Evolutionary conservation across 2,888 invertebrate genomes (phyloP).

Genomic region (Drosophila lutescens): DNA sequence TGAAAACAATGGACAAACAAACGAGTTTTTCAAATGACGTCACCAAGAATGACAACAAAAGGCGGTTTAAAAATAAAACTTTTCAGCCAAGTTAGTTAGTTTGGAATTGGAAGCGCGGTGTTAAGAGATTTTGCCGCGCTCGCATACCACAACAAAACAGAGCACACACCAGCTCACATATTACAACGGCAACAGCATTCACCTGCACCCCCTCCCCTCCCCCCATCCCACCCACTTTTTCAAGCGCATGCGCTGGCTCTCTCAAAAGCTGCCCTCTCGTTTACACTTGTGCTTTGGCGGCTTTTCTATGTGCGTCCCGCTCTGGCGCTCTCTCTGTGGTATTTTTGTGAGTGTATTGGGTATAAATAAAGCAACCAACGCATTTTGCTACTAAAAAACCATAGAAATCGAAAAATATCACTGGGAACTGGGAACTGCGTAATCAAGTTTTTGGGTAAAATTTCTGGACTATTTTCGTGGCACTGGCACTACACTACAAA

Average conservation of each 20-base stretch:
- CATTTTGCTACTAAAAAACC: constrained; percentile 63
- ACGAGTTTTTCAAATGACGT: constrained; percentile 71
- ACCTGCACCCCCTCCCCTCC: constrained; percentile 41
- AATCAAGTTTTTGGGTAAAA: constrained; percentile 62
- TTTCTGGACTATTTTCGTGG: constrained; percentile 58
- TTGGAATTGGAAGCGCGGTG: constrained; percentile 46
- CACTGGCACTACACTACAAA: constrained; percentile 15
- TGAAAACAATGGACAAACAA: constrained; percentile 59
- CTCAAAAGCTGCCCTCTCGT: constrained; percentile 57
- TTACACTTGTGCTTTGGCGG: constrained; percentile 58
- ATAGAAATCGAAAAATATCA: constrained; percentile 49
- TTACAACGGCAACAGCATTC: constrained; percentile 55
- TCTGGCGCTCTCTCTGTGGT: constrained; percentile 9
- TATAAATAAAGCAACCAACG: constrained; percentile 77
- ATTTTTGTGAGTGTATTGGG: constrained; percentile 47
- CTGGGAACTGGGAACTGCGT: constrained; percentile 62
- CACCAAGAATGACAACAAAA: constrained; percentile 59
- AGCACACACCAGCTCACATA: constrained; percentile 40
- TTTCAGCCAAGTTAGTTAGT: constrained; percentile 56
- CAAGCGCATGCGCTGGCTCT: constrained; percentile 57
- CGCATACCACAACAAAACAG: constrained; percentile 49
- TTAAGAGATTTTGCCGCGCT: constrained; percentile 64
- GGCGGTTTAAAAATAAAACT: constrained; percentile 28
- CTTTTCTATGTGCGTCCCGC: constrained; percentile 18
- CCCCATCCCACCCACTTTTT: constrained; percentile 19